phyloP scores from a whole-genome alignment of 2,797 vertebrate species.

The Neomorphus geoffroyi region DNA sequence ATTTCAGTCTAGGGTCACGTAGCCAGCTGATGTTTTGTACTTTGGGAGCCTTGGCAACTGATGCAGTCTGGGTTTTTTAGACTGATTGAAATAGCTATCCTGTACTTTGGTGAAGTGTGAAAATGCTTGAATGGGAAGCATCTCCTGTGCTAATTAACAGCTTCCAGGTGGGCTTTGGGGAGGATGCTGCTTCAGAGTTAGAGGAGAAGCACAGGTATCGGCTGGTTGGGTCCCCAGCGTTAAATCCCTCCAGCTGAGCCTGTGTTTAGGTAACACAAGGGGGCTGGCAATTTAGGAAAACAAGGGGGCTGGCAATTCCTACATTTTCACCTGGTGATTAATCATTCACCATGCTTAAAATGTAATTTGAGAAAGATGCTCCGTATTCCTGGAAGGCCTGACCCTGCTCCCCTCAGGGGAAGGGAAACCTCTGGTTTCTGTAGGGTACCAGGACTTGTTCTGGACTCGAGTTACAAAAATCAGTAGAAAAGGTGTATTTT shows the following conservation, averaged over 20 bases:
- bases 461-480: not conserved
- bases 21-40: fast-evolving
- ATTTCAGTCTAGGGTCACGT: fast-evolving
- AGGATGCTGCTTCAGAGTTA: not conserved
- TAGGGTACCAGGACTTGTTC: fast-evolving
- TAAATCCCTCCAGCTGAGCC: not conserved
- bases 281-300: too few species aligned
- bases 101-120: not conserved
- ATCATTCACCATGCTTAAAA: not conserved
- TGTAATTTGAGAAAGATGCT: not conserved
- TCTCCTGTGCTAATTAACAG: not conserved
- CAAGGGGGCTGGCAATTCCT: not conserved
- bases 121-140: not conserved
- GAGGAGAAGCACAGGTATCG: fast-evolving
- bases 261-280: too few species aligned
- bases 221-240: not conserved
- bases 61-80: too few species aligned
- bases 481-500: fast-evolving
- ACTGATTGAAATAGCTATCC: not conserved
- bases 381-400: not conserved
- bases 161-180: not conserved
- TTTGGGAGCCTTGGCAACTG: not conserved
- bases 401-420: fast-evolving
- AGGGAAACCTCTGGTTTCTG: not conserved
- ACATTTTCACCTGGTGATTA: not conserved